Base-by-base conservation (phyloP, 2,888 invertebrate species). In the Peribatodes rhomboidaria region DNA sequence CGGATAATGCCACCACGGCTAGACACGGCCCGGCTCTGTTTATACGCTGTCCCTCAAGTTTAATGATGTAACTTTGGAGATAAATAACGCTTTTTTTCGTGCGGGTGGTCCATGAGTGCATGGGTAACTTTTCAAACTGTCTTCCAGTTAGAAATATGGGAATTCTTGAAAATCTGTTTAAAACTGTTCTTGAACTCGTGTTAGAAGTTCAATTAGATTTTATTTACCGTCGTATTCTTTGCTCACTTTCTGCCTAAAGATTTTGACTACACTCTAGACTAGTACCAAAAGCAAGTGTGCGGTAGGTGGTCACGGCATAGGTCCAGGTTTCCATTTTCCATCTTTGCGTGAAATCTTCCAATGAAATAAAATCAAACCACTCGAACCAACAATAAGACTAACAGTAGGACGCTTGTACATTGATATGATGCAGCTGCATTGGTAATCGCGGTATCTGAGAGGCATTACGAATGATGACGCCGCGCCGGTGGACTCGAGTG, bases 341-440 rank as follows among this genome's bases (percentile, higher is more conserved):
- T 4, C 27, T 6, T 27, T 27, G 27, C 27, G 27, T 27, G 6
- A 27, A 27, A 27, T 6, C 27, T 27, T 27, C 6, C 6, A 2
- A 27, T 27, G 27, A 27, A 27, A 27, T 6, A 4, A 6, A 27
- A 27, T 27, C 16, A 41, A 42, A 18, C 18, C 18, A 10, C 0
- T 2, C 16, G 18, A n/a, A 39, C 18, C 10, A 18, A 42, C 20
- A 39, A 20, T 50, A 53, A 55, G 20, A 65, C 44, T 67, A 78
- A 88, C 84, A 87, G 84, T 79, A n/a, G n/a, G 77, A 69, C 72
- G 67, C 81, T 84, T 85, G 86, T 87, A 82, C 85, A 78, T 75
- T 85, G 84, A 87, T 86, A 76, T 74, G 75, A 73, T 82, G 86
- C 91, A 91, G 90, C 89, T 89, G 90, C 80, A 61, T 65, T 54